Evolutionary conservation across 2,113 vertebrate genomes (phyloP), one percentile per base, ranked within the genome.

Genomic region (Colistium nudipinnis): DNA sequence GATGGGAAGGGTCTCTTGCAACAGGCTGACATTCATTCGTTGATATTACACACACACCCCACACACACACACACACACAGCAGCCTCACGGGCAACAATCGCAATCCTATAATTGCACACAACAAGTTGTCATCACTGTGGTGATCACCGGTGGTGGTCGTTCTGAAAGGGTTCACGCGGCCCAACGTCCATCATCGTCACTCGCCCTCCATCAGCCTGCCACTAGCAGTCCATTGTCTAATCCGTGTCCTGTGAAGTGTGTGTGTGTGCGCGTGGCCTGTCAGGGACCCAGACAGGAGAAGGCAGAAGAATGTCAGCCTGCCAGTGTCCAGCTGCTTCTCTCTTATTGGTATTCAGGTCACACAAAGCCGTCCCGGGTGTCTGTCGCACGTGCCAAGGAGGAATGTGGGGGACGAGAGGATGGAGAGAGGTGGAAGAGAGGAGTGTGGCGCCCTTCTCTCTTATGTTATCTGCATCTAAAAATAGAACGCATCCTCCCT

Each of bases 341-440:
- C 44, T 81, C 87, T 81, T 79, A 90, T 91, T 90, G 87, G 81
- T 87, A 91, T 90, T 89, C 89, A 12, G 80, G 70, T 68, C 85
- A 88, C 83, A 83, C 35, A 22, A 38, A 74, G 60, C 25, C 24
- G 8, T 82, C 70, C 83, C 77, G 76, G 76, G 84, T 70, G 78
- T 83, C 77, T 90, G 79, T 79, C 82, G 80, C 87, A 90, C 81
- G 89, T 89, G 88, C 84, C 84, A 83, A 87, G 84, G 89, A 87
- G 87, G 88, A 83, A 84, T 82, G 80, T 90, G 74, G 79, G 74
- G 80, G 78, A 84, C 44, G 65, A 70, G 73, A 70, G 68, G 81
- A 82, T 77, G 33, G 53, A 51, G 78, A 66, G 49, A 71, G 53
- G 48, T 55, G 64, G 75, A 77, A 56, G 53, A 56, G 51, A 67